phyloP scores from a whole-genome alignment of 2,888 invertebrate species.

The Spatulosminthurus flaviceps region DNA sequence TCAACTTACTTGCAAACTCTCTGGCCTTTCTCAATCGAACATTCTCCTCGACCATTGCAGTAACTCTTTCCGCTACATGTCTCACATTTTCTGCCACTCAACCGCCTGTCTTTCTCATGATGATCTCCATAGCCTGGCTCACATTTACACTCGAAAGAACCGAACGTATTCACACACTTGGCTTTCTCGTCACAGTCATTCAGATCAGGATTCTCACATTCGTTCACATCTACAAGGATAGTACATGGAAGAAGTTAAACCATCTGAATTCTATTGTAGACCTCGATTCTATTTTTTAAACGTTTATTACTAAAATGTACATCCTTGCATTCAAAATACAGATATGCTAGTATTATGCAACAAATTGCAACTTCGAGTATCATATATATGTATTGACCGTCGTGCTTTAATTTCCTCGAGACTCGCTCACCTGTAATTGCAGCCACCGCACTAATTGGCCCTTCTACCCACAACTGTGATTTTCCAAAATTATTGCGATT shows the following conservation, averaged over 20 bases:
- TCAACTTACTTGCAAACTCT: conserved; percentile 78
- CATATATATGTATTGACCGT: no score
- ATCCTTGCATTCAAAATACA: no score
- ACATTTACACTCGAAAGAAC: conserved; percentile 82
- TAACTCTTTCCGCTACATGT: conserved; percentile 77
- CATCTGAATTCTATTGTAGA: background rate
- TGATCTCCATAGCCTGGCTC: conserved; percentile 80
- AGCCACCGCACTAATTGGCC: conserved; percentile 65
- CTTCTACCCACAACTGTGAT: conserved; percentile 84
- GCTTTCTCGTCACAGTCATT: conserved; percentile 87
- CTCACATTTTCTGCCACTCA: conserved; percentile 79
- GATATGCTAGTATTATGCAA: no score
- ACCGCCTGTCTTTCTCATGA: conserved; percentile 73
- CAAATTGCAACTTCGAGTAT: no score
- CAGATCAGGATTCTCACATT: conserved; percentile 81
- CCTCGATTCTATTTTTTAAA: no score
- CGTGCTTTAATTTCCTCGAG: background rate
- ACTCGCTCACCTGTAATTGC: conserved; percentile 55
- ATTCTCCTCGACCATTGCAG: conserved; percentile 87
- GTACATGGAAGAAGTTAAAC: background rate
- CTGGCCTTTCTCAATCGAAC: conserved; percentile 78
- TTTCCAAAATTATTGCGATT: conserved; percentile 88
- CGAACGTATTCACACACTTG: conserved; percentile 82
- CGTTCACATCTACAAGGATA: conserved; percentile 79
- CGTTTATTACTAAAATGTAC: no score